These are phyloP conservation scores for Microctenopoma steveboyesi DNA, from an alignment of 2,797 vertebrate species.

Conservation along the genomic window DNA sequence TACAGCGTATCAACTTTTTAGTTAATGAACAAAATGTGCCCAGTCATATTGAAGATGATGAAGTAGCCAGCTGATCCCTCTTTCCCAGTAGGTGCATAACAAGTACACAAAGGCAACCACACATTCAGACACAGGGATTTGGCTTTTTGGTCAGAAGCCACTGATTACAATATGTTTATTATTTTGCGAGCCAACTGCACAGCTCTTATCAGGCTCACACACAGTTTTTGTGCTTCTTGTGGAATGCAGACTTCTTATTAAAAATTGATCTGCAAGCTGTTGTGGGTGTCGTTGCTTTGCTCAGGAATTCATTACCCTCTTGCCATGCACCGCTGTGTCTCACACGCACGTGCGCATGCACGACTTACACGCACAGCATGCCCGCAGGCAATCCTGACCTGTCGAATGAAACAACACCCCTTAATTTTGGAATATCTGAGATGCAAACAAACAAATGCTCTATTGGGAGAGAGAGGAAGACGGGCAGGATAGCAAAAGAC, in stretches of 20 bases:
- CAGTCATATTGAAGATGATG: slow-evolving; percentile 3
- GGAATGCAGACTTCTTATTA: slow-evolving; percentile 80
- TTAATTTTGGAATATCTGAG: slow-evolving; percentile 69
- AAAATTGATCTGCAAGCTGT: slow-evolving; percentile 84
- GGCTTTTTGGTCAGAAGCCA: slow-evolving; percentile 66
- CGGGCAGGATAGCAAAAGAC: slow-evolving; percentile 12
- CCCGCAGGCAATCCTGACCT: slow-evolving; percentile 68
- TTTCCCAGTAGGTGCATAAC: slow-evolving; percentile 35
- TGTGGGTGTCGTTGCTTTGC: slow-evolving; percentile 76
- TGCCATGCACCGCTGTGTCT: slow-evolving; percentile 65
- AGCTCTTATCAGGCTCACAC: slow-evolving; percentile 70
- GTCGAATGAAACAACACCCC: slow-evolving; percentile 71
- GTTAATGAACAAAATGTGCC: slow-evolving; percentile 19
- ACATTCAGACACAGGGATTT: slow-evolving; percentile 59
- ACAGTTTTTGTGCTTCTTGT: slow-evolving; percentile 65
- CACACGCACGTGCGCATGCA: background rate
- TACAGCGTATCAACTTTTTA: background rate
- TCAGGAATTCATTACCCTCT: slow-evolving; percentile 80
- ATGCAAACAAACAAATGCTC: slow-evolving; percentile 76
- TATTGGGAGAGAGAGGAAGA: slow-evolving; percentile 30
- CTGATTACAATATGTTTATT: slow-evolving; percentile 80
- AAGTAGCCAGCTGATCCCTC: slow-evolving; percentile 16
- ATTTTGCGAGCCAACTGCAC: slow-evolving; percentile 62
- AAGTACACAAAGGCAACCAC: slow-evolving; percentile 22
- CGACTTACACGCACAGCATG: slow-evolving; percentile 37